phyloP scores from a whole-genome alignment of 1,140 invertebrate species.

The Drosophila ercepeae region DNA sequence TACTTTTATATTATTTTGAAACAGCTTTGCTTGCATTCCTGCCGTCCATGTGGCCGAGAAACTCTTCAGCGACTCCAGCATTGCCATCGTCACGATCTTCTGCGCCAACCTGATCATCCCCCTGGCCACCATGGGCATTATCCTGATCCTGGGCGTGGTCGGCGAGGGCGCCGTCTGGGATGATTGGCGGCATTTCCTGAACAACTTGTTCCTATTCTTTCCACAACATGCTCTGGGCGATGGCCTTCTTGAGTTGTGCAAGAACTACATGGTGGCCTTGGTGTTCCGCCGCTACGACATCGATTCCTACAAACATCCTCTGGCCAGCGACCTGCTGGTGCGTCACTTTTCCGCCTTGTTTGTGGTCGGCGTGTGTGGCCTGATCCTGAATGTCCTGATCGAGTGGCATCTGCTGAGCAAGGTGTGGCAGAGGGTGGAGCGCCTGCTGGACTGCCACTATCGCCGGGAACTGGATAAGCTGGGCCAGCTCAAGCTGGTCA shows the following conservation, averaged over 20 bases:
- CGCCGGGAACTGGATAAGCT: slow-evolving; percentile 51
- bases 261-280: slow-evolving; percentile 86
- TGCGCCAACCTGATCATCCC: slow-evolving; percentile 87
- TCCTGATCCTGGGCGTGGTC: slow-evolving; percentile 87
- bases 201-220: slow-evolving; percentile 86
- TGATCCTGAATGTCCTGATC: slow-evolving; percentile 86
- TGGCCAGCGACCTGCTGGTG: slow-evolving; percentile 85
- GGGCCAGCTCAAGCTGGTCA: slow-evolving; percentile 61
- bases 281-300: slow-evolving; percentile 87
- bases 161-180: slow-evolving; percentile 86
- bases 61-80: slow-evolving; percentile 86
- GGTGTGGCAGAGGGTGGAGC: slow-evolving; percentile 34
- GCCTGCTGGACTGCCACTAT: slow-evolving; percentile 47
- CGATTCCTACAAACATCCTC: slow-evolving; percentile 87
- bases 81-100: slow-evolving; percentile 88
- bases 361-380: slow-evolving; percentile 84
- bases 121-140: slow-evolving; percentile 85
- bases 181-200: slow-evolving; percentile 85
- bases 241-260: slow-evolving; percentile 87
- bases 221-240: slow-evolving; percentile 88
- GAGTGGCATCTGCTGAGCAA: slow-evolving; percentile 84
- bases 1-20: background rate
- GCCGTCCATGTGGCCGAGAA: slow-evolving; percentile 86
- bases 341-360: slow-evolving; percentile 85
- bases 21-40: slow-evolving; percentile 84